Percentiles rank a stretch among this genome's conserved stretches.
Conservation (phyloP, 2,113 vertebrate genomes). For the Seriola dumerili region DNA sequence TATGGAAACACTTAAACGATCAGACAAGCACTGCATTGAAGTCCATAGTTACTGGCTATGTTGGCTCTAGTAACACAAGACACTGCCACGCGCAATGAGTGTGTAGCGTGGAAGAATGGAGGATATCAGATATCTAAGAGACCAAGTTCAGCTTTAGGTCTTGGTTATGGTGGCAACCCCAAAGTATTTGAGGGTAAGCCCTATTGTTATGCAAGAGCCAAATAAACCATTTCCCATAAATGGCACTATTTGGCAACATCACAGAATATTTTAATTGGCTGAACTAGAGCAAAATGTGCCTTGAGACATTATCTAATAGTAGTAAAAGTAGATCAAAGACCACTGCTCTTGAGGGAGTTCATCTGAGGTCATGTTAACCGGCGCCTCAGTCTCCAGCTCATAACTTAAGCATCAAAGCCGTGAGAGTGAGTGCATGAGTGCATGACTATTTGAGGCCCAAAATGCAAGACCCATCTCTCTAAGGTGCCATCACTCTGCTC, state of each 20-base stretch:
- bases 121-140: slow-evolving; percentile 66
- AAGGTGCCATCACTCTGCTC: slow-evolving; percentile 76
- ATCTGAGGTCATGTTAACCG: slow-evolving; percentile 71
- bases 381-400: slow-evolving; percentile 69
- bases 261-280: slow-evolving; percentile 57
- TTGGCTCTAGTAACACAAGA: slow-evolving; percentile 52
- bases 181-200: slow-evolving; percentile 53
- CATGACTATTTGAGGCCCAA: slow-evolving; percentile 63
- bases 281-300: slow-evolving; percentile 50
- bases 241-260: slow-evolving; percentile 15
- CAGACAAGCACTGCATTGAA: slow-evolving; percentile 41
- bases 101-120: slow-evolving; percentile 47
- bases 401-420: slow-evolving; percentile 80
- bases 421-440: slow-evolving; percentile 43
- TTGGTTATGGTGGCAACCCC: slow-evolving; percentile 63
- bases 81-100: slow-evolving; percentile 42
- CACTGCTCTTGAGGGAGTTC: slow-evolving; percentile 66
- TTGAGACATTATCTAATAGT: slow-evolving; percentile 62
- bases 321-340: slow-evolving; percentile 75
- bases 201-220: slow-evolving; percentile 59
- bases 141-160: slow-evolving; percentile 67
- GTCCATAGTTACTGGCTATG: slow-evolving; percentile 42
- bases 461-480: slow-evolving; percentile 62
- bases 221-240: slow-evolving; percentile 59
- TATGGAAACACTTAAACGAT: slow-evolving; percentile 61